A percentile compares a stretch with the other conserved stretches of the same genome.
phyloP scores from a whole-genome alignment of 2,888 invertebrate species.

The Agrypnus murinus region DNA sequence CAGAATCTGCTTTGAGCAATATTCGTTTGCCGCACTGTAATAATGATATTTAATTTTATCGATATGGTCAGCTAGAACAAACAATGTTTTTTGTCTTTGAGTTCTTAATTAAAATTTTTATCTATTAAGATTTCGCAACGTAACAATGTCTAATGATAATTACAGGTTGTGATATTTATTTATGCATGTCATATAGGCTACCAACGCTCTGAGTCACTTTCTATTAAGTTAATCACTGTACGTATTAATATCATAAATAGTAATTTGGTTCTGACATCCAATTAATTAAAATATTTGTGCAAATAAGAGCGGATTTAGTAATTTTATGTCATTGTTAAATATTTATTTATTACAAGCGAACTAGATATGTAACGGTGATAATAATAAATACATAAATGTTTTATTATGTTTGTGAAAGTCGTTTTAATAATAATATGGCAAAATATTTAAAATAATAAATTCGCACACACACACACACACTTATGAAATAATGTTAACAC shows the following conservation, averaged over 20 bases:
- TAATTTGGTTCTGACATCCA: conserved; percentile 22
- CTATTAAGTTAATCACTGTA: conserved; percentile 15
- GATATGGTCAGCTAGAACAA: no score
- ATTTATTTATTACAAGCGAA: conserved; percentile 12
- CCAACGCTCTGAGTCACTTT: conserved; percentile 26
- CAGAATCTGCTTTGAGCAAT: no score
- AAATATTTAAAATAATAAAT: conserved; percentile 30
- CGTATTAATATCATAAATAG: conserved; percentile 25
- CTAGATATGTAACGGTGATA: conserved; percentile 1
- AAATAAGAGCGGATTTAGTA: conserved; percentile 17
- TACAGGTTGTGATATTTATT: conserved; percentile 8
- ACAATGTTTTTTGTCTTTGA: no score
- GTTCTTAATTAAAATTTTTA: no score
- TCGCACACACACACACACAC: conserved; percentile 23
- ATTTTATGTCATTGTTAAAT: conserved; percentile 10
- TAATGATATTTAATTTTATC: no score
- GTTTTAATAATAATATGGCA: not conserved
- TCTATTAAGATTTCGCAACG: not conserved
- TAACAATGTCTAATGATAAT: not conserved
- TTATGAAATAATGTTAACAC: conserved; percentile 19
- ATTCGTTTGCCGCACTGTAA: no score
- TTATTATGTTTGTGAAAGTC: conserved; percentile 30
- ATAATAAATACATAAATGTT: no score
- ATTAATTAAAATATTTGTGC: conserved; percentile 37
- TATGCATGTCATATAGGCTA: conserved; percentile 11